Conservation (phyloP, 2,888 invertebrate genomes). For the Diaperis boleti region DNA sequence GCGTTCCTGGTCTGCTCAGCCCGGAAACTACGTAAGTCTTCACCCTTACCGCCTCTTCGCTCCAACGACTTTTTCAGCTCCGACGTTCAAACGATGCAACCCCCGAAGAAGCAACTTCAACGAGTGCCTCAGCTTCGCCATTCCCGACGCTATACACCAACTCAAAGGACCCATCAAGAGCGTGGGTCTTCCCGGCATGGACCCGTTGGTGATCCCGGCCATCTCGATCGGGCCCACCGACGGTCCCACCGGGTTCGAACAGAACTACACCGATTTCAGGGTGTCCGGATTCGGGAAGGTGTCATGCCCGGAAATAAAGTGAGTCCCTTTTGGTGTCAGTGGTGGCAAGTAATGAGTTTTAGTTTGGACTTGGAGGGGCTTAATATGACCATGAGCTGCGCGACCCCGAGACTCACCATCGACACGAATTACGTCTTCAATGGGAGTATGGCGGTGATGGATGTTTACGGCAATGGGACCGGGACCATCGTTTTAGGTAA, state of each 20-base stretch:
- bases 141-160: conserved; percentile 15
- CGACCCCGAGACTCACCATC: neutral
- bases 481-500: conserved; percentile 18
- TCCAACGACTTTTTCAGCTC: too few relatives aligned
- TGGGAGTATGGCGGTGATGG: conserved; percentile 2
- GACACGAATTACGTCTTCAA: conserved; percentile 10
- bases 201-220: conserved; percentile 15
- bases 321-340: neutral
- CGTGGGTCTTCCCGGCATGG: conserved; percentile 7
- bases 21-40: too few relatives aligned
- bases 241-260: conserved; percentile 1
- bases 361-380: conserved; percentile 7
- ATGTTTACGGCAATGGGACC: conserved; percentile 16
- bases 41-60: too few relatives aligned
- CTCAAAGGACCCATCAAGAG: conserved; percentile 2
- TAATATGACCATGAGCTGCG: conserved; percentile 9
- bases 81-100: conserved; percentile 14
- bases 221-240: neutral
- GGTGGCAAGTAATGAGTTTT: neutral
- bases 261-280: conserved; percentile 22
- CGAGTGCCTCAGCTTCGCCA: conserved; percentile 9
- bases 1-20: too few relatives aligned
- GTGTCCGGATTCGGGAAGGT: neutral
- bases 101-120: neutral
- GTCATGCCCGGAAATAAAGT: neutral